phyloP scores from a whole-genome alignment of 2,888 invertebrate species.

The Psylliodes chrysocephalus region DNA sequence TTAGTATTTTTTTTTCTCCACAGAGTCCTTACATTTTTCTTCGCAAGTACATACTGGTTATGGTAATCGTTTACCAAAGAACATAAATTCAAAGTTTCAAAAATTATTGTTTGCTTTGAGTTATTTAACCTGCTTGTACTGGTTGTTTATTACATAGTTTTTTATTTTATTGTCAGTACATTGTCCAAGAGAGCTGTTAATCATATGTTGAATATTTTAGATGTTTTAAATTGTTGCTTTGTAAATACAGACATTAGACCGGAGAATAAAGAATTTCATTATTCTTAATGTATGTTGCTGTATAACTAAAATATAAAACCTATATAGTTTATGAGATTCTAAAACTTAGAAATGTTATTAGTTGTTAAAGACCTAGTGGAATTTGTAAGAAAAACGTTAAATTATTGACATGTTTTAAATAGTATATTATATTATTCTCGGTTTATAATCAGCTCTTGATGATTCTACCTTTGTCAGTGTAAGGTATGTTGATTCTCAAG shows the following conservation, averaged over 20 bases:
- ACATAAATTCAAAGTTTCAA: slow-evolving; percentile 17
- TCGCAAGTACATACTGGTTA: slow-evolving; percentile 9
- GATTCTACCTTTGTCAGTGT: no score
- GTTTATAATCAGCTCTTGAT: no score
- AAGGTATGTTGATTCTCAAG: no score
- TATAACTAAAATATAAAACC: no score
- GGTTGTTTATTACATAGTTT: slow-evolving; percentile 14
- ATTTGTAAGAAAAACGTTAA: no score
- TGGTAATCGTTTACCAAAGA: slow-evolving; percentile 16
- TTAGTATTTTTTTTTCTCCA: slow-evolving; percentile 9
- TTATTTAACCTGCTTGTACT: slow-evolving; percentile 11
- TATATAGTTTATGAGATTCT: no score
- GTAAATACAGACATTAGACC: not conserved
- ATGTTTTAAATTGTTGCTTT: slow-evolving; percentile 2
- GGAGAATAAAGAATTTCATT: no score
- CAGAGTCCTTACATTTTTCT: slow-evolving; percentile 8
- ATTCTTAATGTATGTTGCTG: no score
- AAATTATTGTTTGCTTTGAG: slow-evolving; percentile 12
- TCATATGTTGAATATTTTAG: slow-evolving; percentile 9
- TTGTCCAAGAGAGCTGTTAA: slow-evolving; percentile 9
- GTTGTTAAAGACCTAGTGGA: no score
- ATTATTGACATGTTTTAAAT: no score
- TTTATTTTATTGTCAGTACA: slow-evolving; percentile 12
- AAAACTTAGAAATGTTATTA: no score
- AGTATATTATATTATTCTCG: no score